Evolutionary conservation across 2,888 invertebrate genomes (phyloP).

Genomic region (Luffia ferchaultella): DNA sequence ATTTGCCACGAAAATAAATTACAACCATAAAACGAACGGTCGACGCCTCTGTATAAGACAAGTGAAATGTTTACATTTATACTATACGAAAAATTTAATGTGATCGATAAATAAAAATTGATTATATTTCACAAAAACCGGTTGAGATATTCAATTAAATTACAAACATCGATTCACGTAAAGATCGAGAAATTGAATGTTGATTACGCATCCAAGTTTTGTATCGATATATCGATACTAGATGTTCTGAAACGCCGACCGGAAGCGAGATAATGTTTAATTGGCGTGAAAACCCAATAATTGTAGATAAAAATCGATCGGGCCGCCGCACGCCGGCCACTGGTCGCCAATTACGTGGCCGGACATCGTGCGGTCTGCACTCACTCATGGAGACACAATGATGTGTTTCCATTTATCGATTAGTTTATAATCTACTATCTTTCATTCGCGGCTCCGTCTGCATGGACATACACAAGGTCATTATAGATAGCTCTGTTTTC

Average conservation of each 20-base stretch:
- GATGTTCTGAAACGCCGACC: neutral
- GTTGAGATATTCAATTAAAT: neutral
- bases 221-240: neutral
- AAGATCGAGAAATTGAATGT: neutral
- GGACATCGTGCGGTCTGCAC: neutral
- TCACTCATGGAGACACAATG: neutral
- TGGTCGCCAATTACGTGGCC: neutral
- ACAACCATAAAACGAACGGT: no score
- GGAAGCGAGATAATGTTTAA: slow-evolving; percentile 24
- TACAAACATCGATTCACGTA: neutral
- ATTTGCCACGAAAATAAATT: no score
- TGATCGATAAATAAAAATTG: no score
- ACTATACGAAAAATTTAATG: no score
- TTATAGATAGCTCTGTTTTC: no score
- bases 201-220: neutral
- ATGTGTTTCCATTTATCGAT: no score
- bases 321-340: neutral
- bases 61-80: no score
- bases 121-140: no score
- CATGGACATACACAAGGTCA: no score
- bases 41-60: no score
- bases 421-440: no score
- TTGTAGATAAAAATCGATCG: slow-evolving; percentile 54
- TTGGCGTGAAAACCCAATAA: slow-evolving; percentile 65
- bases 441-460: no score